Evolutionary conservation across 53 echinoderm and acorn worm species (phyloP), one percentile per base, ranked within the genome.

Genomic region (Astropecten irregularis): DNA sequence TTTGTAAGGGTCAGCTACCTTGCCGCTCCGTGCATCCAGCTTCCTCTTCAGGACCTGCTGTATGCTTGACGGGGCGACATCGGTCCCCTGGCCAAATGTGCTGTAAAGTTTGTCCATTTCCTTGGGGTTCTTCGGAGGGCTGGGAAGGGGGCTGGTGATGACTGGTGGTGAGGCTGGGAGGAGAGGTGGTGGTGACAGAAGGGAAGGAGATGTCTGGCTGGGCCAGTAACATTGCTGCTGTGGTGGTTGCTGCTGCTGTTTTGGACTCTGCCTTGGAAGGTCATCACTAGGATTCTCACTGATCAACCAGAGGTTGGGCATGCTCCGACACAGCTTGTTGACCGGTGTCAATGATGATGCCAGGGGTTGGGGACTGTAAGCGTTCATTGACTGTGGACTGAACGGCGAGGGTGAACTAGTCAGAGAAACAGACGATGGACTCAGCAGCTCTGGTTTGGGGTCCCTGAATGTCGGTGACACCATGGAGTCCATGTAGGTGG

Each of bases 291-390:
- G 10, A 0, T 16, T 16, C 13, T 74, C 74, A 14, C 39, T 29
- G 2, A 76, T 66, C 22, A 71, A 55, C 68, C 77, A 93, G 31
- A 95, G 84, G 38, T 92, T 92, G 79, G 95, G 95, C 82, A 95
- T 83, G 73, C 95, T 95, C 31, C 85, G 85, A 51, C 92, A 88
- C 20, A 95, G 69, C 47, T 86, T 90, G 62, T 81, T 84, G 51
- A 64, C 63, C 4, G 82, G 81, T 28, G 74, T 56, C 36, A 54
- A 4, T 13, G 62, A 39, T 1, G 79, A 74, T n/a, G n/a, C n/a
- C n/a, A n/a, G n/a, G n/a, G n/a, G 44, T 21, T 65, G 65, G 44
- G 68, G 47, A 20, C 29, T 68, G 68, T 27, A 42, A 42, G 42
- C 6, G 42, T 6, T 8, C 42, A 42, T 66, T 69, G 36, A 59